These are phyloP conservation scores for Leucoptera coffeella DNA, from an alignment of 2,888 invertebrate species.

Conservation along the genomic window DNA sequence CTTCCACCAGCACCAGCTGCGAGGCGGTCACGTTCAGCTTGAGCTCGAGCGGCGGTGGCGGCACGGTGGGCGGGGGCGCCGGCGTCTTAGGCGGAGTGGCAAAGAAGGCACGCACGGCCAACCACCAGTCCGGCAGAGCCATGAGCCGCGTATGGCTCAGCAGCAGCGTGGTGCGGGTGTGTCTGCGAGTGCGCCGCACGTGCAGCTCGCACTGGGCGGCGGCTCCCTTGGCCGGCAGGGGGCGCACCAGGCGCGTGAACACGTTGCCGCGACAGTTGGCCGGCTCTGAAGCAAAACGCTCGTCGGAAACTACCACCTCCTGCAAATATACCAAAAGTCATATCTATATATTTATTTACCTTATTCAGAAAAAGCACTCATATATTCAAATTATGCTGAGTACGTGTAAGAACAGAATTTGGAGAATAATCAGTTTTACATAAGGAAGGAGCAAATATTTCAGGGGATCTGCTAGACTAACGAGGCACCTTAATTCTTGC, in stretches of 20 bases:
- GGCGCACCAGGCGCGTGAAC: slow-evolving; percentile 83
- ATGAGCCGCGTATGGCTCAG: slow-evolving; percentile 93
- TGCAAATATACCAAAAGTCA: slow-evolving; percentile 9
- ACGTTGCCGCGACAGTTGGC: slow-evolving; percentile 74
- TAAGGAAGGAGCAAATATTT: too few relatives aligned
- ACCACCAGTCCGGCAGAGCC: slow-evolving; percentile 92
- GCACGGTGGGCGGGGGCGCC: too few relatives aligned
- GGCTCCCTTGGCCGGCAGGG: slow-evolving; percentile 55
- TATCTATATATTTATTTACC: too few relatives aligned
- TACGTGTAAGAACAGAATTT: too few relatives aligned
- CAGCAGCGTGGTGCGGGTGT: slow-evolving; percentile 74
- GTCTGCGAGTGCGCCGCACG: slow-evolving; percentile 48
- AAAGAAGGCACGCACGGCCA: slow-evolving; percentile 75
- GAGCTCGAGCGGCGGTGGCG: slow-evolving; percentile 57
- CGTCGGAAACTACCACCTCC: slow-evolving; percentile 76
- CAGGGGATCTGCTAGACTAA: too few relatives aligned
- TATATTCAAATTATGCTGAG: too few relatives aligned
- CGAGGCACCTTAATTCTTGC: too few relatives aligned
- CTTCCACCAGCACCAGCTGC: slow-evolving; percentile 90
- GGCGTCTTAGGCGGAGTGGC: slow-evolving; percentile 41
- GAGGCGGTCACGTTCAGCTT: slow-evolving; percentile 94
- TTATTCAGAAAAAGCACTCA: too few relatives aligned
- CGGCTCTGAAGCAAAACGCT: slow-evolving; percentile 60
- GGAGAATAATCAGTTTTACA: too few relatives aligned
- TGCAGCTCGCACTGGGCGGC: slow-evolving; percentile 71